A percentile compares a stretch with the other conserved stretches of the same genome.
Conservation (phyloP, 2,797 vertebrate species). For the Microchirus variegatus region DNA sequence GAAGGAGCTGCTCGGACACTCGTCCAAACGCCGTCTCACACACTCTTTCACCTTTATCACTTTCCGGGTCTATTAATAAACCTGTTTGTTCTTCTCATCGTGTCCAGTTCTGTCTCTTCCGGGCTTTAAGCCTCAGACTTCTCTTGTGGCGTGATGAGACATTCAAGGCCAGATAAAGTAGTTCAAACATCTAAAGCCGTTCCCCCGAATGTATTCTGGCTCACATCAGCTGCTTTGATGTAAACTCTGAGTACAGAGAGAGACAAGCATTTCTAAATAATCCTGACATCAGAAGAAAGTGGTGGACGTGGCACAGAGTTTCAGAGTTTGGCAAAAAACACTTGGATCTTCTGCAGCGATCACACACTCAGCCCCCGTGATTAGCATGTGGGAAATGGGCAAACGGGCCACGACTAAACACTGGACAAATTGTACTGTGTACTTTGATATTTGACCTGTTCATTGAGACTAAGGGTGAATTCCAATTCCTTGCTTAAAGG, state of each 20-base stretch:
- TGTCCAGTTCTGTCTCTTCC: conserved; percentile 6
- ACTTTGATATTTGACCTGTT: no score
- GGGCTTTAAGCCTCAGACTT: conserved; percentile 8
- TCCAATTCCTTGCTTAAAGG: no score
- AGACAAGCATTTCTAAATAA: conserved; percentile 47
- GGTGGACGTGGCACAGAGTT: conserved; percentile 63
- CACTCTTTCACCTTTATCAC: neutral
- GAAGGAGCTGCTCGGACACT: neutral
- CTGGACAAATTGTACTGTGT: conserved; percentile 67
- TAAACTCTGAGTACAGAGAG: conserved; percentile 47
- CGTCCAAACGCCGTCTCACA: neutral
- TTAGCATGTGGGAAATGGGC: conserved; percentile 74
- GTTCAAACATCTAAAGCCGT: conserved; percentile 35
- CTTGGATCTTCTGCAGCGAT: conserved; percentile 68
- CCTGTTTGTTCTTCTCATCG: neutral
- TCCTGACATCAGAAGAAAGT: conserved; percentile 63
- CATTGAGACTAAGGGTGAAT: no score
- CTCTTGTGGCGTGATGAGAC: conserved; percentile 10
- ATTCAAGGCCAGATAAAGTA: conserved; percentile 28
- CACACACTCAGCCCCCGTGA: conserved; percentile 70
- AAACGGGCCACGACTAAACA: conserved; percentile 74
- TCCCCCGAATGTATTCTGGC: conserved; percentile 44
- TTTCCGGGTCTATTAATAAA: conserved; percentile 9
- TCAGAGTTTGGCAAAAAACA: conserved; percentile 64
- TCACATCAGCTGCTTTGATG: conserved; percentile 46